phyloP scores from a whole-genome alignment of 2,888 invertebrate species.

The Sphaeridia pumilis region DNA sequence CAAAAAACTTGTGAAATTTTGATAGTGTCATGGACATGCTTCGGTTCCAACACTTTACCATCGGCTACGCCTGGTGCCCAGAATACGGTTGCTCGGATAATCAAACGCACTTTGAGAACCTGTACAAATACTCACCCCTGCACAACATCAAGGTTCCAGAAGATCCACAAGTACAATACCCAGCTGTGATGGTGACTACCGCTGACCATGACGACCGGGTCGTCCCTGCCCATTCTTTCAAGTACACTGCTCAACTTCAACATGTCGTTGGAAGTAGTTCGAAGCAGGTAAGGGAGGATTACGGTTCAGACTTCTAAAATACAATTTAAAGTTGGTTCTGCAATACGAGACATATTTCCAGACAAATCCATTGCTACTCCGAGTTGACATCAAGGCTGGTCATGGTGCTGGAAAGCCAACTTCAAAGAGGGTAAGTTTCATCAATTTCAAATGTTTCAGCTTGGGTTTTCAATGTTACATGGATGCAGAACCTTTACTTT shows the following conservation, averaged over 20 bases:
- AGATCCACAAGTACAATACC: constrained; percentile 55
- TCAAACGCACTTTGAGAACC: constrained; percentile 68
- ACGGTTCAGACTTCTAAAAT: background rate
- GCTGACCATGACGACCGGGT: constrained; percentile 98
- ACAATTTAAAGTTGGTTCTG: background rate
- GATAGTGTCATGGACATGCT: constrained; percentile 90
- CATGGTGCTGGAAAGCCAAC: constrained; percentile 18
- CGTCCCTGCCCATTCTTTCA: constrained; percentile 91
- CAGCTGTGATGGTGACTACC: constrained; percentile 83
- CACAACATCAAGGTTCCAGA: constrained; percentile 71
- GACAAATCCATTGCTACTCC: constrained; percentile 19
- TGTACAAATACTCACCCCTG: constrained; percentile 79
- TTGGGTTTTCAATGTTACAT: too few relatives aligned
- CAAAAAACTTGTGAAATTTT: too few relatives aligned
- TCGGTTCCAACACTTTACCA: constrained; percentile 93
- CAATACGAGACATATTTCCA: constrained; percentile 1
- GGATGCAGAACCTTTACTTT: too few relatives aligned
- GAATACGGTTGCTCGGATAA: constrained; percentile 87
- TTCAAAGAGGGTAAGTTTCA: constrained; percentile 10
- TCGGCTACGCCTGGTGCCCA: constrained; percentile 90
- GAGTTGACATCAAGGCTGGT: constrained; percentile 14
- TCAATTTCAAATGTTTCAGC: too few relatives aligned
- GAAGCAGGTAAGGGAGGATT: constrained; percentile 8
- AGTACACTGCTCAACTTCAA: constrained; percentile 49
- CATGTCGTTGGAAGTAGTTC: constrained; percentile 5